Percentiles rank a stretch among this genome's conserved stretches.
phyloP scores from a whole-genome alignment of 2,888 invertebrate genomes.

The Drosophila cracens region DNA sequence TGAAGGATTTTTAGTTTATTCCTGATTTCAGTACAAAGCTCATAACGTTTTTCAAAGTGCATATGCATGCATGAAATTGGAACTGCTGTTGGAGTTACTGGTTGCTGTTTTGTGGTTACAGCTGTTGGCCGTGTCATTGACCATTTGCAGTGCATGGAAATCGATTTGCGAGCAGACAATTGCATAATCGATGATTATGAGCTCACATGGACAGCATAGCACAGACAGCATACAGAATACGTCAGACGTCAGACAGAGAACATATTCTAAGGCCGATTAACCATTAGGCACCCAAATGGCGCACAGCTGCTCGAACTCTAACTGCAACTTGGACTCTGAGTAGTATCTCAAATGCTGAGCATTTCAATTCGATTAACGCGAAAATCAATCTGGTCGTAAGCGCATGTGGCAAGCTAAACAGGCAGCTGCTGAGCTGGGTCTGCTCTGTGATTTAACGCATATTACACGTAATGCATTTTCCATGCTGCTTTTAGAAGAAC shows the following conservation, averaged over 20 bases:
- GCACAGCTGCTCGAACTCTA: conserved; percentile 41
- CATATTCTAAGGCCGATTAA: conserved; percentile 7
- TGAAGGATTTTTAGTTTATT: background rate
- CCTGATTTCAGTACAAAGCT: background rate
- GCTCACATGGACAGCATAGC: conserved; percentile 20
- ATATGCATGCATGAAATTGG: conserved; percentile 9
- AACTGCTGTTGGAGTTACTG: conserved; percentile 18
- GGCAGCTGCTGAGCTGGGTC: conserved; percentile 25
- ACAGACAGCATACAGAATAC: background rate
- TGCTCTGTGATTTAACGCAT: conserved; percentile 73
- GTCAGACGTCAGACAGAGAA: background rate
- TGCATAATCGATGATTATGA: conserved; percentile 74
- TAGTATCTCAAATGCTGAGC: conserved; percentile 43
- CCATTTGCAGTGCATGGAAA: conserved; percentile 68
- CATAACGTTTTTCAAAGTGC: background rate
- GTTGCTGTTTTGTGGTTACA: conserved; percentile 14
- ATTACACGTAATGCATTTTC: conserved; percentile 76
- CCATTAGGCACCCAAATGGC: conserved; percentile 40
- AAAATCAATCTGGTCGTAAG: conserved; percentile 70
- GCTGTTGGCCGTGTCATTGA: conserved; percentile 62
- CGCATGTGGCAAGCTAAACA: conserved; percentile 49
- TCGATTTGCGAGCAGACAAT: conserved; percentile 71
- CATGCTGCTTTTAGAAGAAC: conserved; percentile 68
- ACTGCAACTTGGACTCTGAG: background rate
- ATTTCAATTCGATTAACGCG: conserved; percentile 78